A percentile compares a stretch with the other conserved stretches of the same genome.
phyloP scores from a whole-genome alignment of 2,888 invertebrate genomes.

The Deilephila porcellus region DNA sequence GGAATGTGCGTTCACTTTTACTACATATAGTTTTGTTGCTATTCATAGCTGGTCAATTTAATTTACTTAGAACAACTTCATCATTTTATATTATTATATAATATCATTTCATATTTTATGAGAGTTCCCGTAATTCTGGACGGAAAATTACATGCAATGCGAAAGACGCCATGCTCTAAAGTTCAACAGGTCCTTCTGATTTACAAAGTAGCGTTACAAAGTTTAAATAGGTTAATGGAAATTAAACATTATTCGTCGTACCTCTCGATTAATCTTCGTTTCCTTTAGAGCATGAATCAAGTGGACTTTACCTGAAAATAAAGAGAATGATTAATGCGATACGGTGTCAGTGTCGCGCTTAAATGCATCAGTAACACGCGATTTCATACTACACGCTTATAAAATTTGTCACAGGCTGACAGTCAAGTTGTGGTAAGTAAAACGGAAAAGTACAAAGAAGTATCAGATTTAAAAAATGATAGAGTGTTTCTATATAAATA shows the following conservation, averaged over 20 bases:
- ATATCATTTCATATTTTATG: too few species aligned
- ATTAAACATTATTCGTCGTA: not conserved
- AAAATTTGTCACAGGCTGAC: not conserved
- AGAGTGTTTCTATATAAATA: not conserved
- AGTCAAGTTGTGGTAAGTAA: not conserved
- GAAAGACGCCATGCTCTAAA: too few species aligned
- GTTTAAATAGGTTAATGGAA: not conserved
- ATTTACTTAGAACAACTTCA: too few species aligned
- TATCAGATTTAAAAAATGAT: not conserved
- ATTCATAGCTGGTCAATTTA: not conserved
- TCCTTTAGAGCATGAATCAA: not conserved
- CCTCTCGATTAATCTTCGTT: conserved; percentile 11
- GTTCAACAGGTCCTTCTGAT: not conserved
- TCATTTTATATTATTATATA: too few species aligned
- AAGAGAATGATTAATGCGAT: conserved; percentile 12
- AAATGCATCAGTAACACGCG: not conserved
- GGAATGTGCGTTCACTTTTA: not conserved
- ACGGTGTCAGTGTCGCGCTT: conserved; percentile 1
- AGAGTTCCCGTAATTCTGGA: too few species aligned
- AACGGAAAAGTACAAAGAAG: not conserved
- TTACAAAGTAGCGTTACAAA: not conserved
- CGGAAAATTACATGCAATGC: too few species aligned
- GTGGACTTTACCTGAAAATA: conserved; percentile 22
- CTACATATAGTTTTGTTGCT: not conserved
- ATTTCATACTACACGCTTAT: not conserved